Base-by-base conservation (phyloP, 2,113 vertebrate genomes). In the Hemibates koningsi region DNA sequence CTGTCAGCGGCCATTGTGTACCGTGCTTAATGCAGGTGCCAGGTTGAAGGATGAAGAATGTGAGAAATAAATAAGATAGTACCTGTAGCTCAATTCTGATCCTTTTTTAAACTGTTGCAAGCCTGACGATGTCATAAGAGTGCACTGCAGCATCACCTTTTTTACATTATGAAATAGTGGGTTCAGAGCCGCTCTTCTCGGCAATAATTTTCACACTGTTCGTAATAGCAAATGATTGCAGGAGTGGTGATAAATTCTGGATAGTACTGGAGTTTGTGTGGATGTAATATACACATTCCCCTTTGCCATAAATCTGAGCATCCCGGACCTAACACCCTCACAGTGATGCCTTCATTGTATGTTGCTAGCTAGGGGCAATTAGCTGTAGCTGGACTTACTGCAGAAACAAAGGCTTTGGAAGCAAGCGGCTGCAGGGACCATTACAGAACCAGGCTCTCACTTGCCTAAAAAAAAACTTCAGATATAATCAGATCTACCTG, bases 401-500 rank as follows among this genome's bases (percentile, higher is more conserved):
- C 76, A 91, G 78, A 66, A 89, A 73, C 63, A 90, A 86, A 92
- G 76, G 71, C 84, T 89, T 71, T 86, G 27, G 81, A 66, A 91
- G 86, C 45, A 34, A 61, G 76, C 53, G 16, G 89, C 92, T 80
- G 54, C 85, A 91, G 88, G 80, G 82, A 71, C 41, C 50, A 78
- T 90, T 86, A 87, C 76, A 52, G 78, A 78, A 87, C 80, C 66
- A 29, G 92, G 81, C 85, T 85, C 24, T 92, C 61, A 71, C 89
- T 82, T 88, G 89, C 82, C 86, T 19, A 89, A 82, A 87, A 61
- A 57, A 66, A 71, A 91, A 78, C 88, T 83, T 91, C 82, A 88
- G 78, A 76, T 94, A 76, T 85, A 83, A 93, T 94, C 92, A 90
- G 53, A 91, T 90, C 88, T 87, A 89, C 87, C 85, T 81, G 80